Base-by-base conservation (phyloP, 2,113 vertebrate species). In the Dromaius novaehollandiae region DNA sequence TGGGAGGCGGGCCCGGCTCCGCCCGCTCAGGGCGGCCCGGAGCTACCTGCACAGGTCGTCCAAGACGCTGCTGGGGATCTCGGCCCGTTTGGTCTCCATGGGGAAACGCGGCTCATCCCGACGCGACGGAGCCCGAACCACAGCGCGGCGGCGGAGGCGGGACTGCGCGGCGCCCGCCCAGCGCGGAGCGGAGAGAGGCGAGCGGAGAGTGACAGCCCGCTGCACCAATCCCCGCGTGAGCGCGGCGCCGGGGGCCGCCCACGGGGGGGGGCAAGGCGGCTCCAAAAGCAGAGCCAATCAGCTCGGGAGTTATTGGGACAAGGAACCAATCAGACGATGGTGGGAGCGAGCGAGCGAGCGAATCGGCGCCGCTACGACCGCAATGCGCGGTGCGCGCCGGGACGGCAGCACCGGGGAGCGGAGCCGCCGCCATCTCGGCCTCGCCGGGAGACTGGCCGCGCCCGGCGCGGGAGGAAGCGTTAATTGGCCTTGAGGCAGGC, bases 11-110 rank as follows among this genome's bases (percentile, higher is more conserved):
- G 30, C 26, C 28, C 7, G 4, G 44, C 6, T 20, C 6, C 8
- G 20, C 20, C 24, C 28, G 25, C 6, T 38, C 34, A 25, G 24
- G 53, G 26, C 26, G 7, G 26, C n/a, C 13, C 20, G 38, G 15
- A 12, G 46, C 91, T 97, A 99, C 99, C 99, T 99, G 99, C 99
- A 99, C 86, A 99, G 98, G 97, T 99, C 99, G 96, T 99, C 99
- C 98, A 99, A 95, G 51, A 99, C 98, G 79, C 98, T 98, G 96
- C 98, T 96, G 84, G 99, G 99, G 96, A 99, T 99, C 94, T 99
- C 99, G 95, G 97, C 98, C 98, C 98, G 97, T 98, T 99, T 99
- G 71, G 98, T 98, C 96, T 99, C 99, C 99, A 99, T 99, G 97
- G 98, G 98, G 97, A 97, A 95, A 89, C 95, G 53, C 93, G 95